phyloP scores from a whole-genome alignment of 35 echinoderm and acorn worm species.

The Diadema setosum region DNA sequence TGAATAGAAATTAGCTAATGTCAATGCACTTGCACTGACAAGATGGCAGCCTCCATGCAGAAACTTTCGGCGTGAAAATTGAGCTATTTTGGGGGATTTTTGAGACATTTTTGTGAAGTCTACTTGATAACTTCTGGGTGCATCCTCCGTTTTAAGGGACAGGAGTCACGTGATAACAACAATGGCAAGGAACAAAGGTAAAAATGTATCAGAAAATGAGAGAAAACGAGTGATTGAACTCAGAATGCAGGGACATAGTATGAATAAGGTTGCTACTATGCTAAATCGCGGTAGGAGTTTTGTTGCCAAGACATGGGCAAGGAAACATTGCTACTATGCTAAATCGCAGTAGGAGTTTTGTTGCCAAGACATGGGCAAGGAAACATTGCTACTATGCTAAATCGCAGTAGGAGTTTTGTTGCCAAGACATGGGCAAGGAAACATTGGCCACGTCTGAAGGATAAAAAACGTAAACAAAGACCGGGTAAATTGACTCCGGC shows the following conservation, averaged over 20 bases:
- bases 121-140: conserved; percentile 22
- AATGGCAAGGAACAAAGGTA: conserved; percentile 39
- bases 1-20: not conserved
- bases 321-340: not conserved
- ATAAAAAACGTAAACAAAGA: conserved; percentile 20
- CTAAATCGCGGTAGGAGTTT: not conserved
- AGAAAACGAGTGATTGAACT: conserved; percentile 34
- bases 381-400: not conserved
- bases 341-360: not conserved
- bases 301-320: conserved; percentile 1
- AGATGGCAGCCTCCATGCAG: conserved; percentile 16
- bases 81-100: conserved; percentile 4
- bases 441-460: conserved; percentile 16
- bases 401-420: not conserved
- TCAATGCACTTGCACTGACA: not conserved
- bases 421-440: conserved; percentile 11
- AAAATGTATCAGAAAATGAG: conserved; percentile 28
- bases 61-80: not conserved
- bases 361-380: not conserved
- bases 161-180: conserved; percentile 8
- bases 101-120: conserved; percentile 18
- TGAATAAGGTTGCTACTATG: conserved; percentile 8
- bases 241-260: conserved; percentile 13
- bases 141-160: conserved; percentile 28
- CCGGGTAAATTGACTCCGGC: not conserved